Base-by-base conservation (phyloP, 2,797 vertebrate genomes). In the Cetoscarus ocellatus region DNA sequence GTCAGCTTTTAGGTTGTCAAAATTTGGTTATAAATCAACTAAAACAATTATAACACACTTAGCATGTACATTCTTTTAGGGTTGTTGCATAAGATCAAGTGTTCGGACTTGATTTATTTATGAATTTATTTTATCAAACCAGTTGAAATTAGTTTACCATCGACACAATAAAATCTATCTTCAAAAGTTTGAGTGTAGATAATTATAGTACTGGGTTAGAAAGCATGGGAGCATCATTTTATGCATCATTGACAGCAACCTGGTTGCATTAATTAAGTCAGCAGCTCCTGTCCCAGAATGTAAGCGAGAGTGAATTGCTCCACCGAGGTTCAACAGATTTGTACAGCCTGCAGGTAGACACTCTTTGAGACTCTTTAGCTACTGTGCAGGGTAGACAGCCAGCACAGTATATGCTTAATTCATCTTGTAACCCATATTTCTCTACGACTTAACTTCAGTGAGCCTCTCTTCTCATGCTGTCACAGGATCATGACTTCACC, bases 401-500 rank as follows among this genome's bases (percentile, higher is more conserved):
- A 15, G 64, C 38, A 61, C 19, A 52, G 45, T 34, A 35, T 38
- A 44, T 48, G 61, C 61, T 72, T 50, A 50, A 82, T 80, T 75
- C 45, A 62, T 66, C 53, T 43, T 17, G 9, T 45, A 79, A 55
- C 40, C 13, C 49, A 61, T 47, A 56, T 10, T 73, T 73, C 62
- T 65, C 17, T 34, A 18, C 66, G 52, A 52, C 55, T 70, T 43
- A 0, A 10, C 54, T 82, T 82, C 51, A 67, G 36, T 60, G 53
- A 60, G 35, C 35, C 34, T 64, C 49, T 79, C 54, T 61, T 54
- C 59, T 27, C 17, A 67, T 60, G 38, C 68, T 81, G 76, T 57
- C 70, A 56, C 39, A 48, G 48, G 61, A 70, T 69, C 53, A 27
- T 38, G 40, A 61, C 70, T 72, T 77, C 51, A 35, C 62, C 40